Percentiles rank a stretch among this genome's conserved stretches.
phyloP scores from a whole-genome alignment of 2,888 invertebrate species.

The Criorhina ranunculi region DNA sequence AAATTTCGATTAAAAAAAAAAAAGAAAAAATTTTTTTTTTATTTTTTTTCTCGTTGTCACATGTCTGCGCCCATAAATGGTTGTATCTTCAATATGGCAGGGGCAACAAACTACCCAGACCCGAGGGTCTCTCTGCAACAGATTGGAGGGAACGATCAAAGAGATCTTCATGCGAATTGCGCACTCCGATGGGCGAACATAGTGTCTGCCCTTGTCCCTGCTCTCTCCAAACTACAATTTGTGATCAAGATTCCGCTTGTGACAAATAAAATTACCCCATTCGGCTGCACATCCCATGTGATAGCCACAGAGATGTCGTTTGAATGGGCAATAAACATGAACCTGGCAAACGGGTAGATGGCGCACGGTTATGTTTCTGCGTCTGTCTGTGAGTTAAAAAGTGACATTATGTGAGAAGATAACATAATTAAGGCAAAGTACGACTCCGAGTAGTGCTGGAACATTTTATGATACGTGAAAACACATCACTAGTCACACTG shows the following conservation, averaged over 20 bases:
- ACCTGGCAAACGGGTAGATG: constrained; percentile 38
- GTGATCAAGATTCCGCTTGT: constrained; percentile 74
- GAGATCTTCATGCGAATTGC: constrained; percentile 59
- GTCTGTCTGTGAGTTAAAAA: constrained; percentile 62
- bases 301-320: constrained; percentile 62
- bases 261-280: constrained; percentile 76
- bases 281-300: constrained; percentile 46
- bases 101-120: constrained; percentile 53
- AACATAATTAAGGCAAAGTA: constrained; percentile 73
- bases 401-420: constrained; percentile 75
- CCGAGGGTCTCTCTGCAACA: constrained; percentile 43
- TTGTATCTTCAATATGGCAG: constrained; percentile 52
- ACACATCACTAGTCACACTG: background rate
- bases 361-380: constrained; percentile 53
- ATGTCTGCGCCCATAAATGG: constrained; percentile 64
- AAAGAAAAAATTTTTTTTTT: constrained; percentile 15
- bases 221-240: constrained; percentile 69
- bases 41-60: constrained; percentile 40
- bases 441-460: constrained; percentile 32
- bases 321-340: constrained; percentile 73
- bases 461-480: constrained; percentile 60
- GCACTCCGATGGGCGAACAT: background rate
- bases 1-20: constrained; percentile 53
- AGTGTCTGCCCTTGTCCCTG: background rate
- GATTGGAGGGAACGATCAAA: constrained; percentile 66